A percentile compares a stretch with the other conserved stretches of the same genome.
Evolutionary conservation across 2,113 vertebrate species (phyloP).

Genomic region (Noturus placidus): DNA sequence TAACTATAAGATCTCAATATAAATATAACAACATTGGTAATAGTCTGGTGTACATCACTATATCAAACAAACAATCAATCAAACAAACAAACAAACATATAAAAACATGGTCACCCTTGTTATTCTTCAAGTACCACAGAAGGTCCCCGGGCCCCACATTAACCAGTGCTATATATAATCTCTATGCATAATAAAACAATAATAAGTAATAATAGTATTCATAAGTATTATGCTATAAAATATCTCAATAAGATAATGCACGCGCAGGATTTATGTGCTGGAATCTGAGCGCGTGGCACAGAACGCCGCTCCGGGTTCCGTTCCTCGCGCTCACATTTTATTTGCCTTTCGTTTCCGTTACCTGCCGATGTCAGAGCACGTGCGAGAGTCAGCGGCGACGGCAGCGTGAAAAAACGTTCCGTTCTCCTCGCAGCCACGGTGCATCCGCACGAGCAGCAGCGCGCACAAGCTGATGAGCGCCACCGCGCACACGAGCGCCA

Average conservation of each 20-base stretch:
- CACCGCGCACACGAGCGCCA: slow-evolving; percentile 9
- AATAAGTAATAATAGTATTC: neutral
- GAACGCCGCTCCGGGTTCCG: neutral
- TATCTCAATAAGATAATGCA: neutral
- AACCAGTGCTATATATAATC: neutral
- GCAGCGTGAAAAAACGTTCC: slow-evolving; percentile 57
- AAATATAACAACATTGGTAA: neutral
- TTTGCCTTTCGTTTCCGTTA: slow-evolving; percentile 34
- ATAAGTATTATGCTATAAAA: neutral
- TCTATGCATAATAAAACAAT: neutral
- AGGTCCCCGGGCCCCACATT: neutral
- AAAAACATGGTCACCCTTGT: neutral
- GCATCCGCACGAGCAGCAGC: neutral
- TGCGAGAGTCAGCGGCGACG: slow-evolving; percentile 69
- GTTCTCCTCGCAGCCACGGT: neutral
- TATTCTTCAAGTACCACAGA: neutral
- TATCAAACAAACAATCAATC: too few relatives aligned
- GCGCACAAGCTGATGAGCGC: slow-evolving; percentile 14
- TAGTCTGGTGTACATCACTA: neutral
- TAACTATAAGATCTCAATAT: neutral
- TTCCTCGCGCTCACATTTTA: neutral
- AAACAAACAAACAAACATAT: too few relatives aligned
- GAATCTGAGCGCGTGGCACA: neutral
- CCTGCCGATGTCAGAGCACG: slow-evolving; percentile 71
- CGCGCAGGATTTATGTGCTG: neutral